phyloP scores from a whole-genome alignment of 2,797 vertebrate species.

The Catharus ustulatus region DNA sequence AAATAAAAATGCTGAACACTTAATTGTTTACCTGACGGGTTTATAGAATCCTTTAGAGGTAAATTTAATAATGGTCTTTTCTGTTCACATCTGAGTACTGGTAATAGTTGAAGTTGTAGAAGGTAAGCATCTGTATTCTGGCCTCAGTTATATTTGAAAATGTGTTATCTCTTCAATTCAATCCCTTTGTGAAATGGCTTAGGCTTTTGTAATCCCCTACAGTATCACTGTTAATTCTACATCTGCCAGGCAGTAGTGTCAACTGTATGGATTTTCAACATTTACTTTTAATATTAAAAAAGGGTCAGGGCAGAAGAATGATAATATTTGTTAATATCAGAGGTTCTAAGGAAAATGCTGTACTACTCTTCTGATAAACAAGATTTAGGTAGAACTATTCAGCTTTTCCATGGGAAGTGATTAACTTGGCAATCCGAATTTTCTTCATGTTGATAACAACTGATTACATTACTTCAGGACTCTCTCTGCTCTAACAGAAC shows the following conservation, averaged over 20 bases:
- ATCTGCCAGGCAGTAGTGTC: background rate
- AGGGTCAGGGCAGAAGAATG: background rate
- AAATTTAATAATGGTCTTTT: background rate
- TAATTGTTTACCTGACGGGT: background rate
- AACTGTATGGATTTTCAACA: background rate
- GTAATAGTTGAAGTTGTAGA: background rate
- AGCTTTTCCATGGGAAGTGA: background rate
- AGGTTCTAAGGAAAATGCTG: background rate
- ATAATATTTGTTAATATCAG: background rate
- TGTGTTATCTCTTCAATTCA: background rate
- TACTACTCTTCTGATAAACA: background rate
- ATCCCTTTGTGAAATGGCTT: background rate
- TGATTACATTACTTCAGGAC: background rate
- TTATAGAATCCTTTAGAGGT: background rate
- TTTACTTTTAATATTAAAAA: background rate
- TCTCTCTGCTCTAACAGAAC: background rate
- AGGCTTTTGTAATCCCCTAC: background rate
- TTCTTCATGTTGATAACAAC: background rate
- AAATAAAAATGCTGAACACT: background rate
- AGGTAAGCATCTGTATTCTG: background rate
- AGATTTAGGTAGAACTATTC: background rate
- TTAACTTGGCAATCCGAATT: background rate
- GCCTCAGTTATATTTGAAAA: constrained; percentile 9
- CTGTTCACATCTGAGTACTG: background rate
- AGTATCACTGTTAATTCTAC: constrained; percentile 5